Conservation (phyloP, 2,888 invertebrate species). For the Fissipunctia ypsillon region DNA sequence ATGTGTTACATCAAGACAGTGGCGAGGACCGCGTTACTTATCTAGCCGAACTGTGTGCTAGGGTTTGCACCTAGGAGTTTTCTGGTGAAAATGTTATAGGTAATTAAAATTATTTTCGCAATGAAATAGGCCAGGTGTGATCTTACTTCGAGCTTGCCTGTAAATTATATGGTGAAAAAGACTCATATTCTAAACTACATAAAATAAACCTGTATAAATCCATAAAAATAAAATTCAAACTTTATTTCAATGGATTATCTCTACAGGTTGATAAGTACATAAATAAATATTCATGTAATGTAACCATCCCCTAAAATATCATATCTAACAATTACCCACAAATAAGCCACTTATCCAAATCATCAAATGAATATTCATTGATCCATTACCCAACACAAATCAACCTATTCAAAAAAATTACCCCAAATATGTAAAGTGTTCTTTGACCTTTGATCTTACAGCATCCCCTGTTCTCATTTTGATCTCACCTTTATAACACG, state of each 20-base stretch:
- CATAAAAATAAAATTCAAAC: too few relatives aligned
- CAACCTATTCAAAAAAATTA: constrained; percentile 41
- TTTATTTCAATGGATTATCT: too few relatives aligned
- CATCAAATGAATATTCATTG: constrained; percentile 36
- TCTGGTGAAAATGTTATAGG: not conserved
- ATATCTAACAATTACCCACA: not conserved
- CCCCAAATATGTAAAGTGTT: constrained; percentile 71
- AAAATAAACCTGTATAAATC: not conserved
- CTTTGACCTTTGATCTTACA: constrained; percentile 71
- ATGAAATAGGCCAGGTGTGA: not conserved
- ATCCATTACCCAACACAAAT: constrained; percentile 32
- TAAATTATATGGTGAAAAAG: not conserved
- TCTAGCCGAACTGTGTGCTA: constrained; percentile 70
- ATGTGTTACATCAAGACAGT: constrained; percentile 87
- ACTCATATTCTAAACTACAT: not conserved
- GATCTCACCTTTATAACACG: constrained; percentile 70
- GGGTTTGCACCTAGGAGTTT: constrained; percentile 70
- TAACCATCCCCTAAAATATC: not conserved
- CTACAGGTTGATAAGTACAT: too few relatives aligned
- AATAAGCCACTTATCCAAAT: constrained; percentile 17
- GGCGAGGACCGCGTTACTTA: constrained; percentile 83
- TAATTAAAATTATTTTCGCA: not conserved
- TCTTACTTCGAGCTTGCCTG: not conserved
- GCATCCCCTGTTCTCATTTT: constrained; percentile 80
- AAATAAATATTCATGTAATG: not conserved